Conservation (phyloP, 2,888 invertebrate species). For the Agriopis leucophaearia region DNA sequence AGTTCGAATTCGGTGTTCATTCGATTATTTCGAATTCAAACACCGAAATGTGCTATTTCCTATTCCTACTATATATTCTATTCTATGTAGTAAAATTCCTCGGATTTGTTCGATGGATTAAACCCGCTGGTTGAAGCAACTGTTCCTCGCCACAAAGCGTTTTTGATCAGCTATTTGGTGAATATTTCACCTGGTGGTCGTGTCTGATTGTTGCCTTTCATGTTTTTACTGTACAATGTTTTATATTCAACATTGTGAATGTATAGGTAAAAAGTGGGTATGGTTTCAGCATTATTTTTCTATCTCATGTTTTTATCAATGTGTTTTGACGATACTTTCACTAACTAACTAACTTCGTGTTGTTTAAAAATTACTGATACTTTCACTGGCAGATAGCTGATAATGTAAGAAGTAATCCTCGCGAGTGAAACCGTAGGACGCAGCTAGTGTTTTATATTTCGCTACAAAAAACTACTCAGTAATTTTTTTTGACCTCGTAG, state of each 20-base stretch:
- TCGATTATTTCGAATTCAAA: not conserved
- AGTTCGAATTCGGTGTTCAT: not conserved
- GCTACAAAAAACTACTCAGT: too few relatives aligned
- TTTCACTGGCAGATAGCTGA: too few relatives aligned
- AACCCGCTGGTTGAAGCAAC: conserved; percentile 48
- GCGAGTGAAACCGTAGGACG: too few relatives aligned
- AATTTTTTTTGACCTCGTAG: too few relatives aligned
- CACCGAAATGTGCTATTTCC: too few relatives aligned
- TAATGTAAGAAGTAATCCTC: too few relatives aligned
- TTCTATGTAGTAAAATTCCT: conserved; percentile 46
- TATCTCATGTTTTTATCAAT: too few relatives aligned
- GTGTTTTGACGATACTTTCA: too few relatives aligned
- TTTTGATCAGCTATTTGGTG: conserved; percentile 48
- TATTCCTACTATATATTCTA: not conserved
- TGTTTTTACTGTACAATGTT: conserved; percentile 18
- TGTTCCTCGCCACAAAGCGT: conserved; percentile 53
- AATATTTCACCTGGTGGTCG: conserved; percentile 48
- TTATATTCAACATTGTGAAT: not conserved
- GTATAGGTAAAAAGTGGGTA: not conserved
- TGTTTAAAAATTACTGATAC: too few relatives aligned
- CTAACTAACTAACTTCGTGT: too few relatives aligned
- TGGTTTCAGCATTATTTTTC: too few relatives aligned
- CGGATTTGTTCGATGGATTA: conserved; percentile 50
- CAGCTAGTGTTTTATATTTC: too few relatives aligned
- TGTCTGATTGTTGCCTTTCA: conserved; percentile 26